Conservation (phyloP, 2,797 vertebrate species). For the Pipistrellus pipistrellus region DNA sequence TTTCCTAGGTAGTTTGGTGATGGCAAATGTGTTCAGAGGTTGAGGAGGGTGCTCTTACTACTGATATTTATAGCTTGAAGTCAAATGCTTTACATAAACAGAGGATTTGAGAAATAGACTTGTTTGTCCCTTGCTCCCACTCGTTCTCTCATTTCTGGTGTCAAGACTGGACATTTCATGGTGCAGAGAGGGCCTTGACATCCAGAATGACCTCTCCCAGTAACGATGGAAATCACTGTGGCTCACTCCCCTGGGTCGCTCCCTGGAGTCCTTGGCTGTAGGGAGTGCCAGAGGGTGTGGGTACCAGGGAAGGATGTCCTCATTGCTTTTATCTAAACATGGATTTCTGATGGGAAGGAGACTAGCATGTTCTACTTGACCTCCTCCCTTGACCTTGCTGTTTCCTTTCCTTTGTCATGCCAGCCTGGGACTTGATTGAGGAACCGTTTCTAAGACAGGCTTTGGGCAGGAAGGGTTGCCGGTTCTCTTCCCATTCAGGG, state of each 20-base stretch:
- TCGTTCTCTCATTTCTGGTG: background rate
- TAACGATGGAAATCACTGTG: background rate
- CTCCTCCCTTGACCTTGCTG: conserved; percentile 30
- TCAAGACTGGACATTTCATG: background rate
- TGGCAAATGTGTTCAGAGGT: background rate
- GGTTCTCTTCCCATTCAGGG: background rate
- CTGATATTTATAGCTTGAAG: conserved; percentile 14
- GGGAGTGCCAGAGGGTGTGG: background rate
- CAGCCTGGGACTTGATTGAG: background rate
- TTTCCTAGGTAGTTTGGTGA: background rate
- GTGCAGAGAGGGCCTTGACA: background rate
- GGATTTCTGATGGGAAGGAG: background rate
- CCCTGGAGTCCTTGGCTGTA: background rate
- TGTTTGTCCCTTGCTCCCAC: background rate
- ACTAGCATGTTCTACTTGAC: background rate
- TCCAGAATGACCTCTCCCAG: background rate
- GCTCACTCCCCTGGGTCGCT: background rate
- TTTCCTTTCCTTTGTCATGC: background rate
- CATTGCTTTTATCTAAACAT: background rate
- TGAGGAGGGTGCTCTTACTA: background rate
- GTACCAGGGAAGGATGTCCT: background rate
- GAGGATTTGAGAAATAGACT: conserved; percentile 22
- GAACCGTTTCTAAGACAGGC: background rate
- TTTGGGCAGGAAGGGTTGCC: background rate
- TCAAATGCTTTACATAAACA: conserved; percentile 39